Conservation (phyloP, 2,797 vertebrate species). For the Buphagus erythrorhynchus region DNA sequence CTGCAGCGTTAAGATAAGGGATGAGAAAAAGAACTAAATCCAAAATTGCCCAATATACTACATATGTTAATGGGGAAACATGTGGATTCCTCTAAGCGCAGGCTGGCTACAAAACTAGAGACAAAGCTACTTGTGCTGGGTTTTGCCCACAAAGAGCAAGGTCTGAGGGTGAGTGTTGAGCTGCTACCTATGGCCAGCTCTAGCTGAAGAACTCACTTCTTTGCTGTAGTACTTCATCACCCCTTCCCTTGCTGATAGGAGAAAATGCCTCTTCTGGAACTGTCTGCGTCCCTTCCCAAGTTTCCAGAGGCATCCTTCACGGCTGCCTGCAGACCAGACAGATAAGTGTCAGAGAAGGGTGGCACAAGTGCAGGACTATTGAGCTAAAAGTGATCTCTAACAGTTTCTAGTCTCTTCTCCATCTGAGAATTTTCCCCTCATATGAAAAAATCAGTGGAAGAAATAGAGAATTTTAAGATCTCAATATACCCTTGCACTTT, state of each 20-base stretch:
- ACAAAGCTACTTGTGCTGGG: not conserved
- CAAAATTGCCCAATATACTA: not conserved
- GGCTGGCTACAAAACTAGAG: not conserved
- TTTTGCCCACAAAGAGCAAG: not conserved
- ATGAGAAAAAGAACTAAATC: not conserved
- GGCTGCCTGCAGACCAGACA: constrained; percentile 76
- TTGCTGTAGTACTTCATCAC: constrained; percentile 89
- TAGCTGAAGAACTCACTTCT: constrained; percentile 82
- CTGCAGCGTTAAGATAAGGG: not conserved
- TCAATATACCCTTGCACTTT: not conserved
- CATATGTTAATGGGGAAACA: not conserved
- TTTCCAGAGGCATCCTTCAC: constrained; percentile 91
- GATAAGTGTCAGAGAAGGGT: not conserved
- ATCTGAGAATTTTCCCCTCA: not conserved
- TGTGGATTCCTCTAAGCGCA: not conserved
- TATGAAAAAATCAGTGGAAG: not conserved
- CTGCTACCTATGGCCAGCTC: not conserved
- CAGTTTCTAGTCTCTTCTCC: not conserved
- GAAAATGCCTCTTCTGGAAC: constrained; percentile 88
- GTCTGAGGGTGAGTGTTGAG: not conserved
- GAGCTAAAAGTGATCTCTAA: not conserved
- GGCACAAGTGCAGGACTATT: not conserved
- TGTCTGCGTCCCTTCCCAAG: constrained; percentile 85
- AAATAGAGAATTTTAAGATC: not conserved
- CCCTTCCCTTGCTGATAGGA: constrained; percentile 86